Conservation (phyloP, 2,113 vertebrate genomes). For the Potamarius usumacintae region DNA sequence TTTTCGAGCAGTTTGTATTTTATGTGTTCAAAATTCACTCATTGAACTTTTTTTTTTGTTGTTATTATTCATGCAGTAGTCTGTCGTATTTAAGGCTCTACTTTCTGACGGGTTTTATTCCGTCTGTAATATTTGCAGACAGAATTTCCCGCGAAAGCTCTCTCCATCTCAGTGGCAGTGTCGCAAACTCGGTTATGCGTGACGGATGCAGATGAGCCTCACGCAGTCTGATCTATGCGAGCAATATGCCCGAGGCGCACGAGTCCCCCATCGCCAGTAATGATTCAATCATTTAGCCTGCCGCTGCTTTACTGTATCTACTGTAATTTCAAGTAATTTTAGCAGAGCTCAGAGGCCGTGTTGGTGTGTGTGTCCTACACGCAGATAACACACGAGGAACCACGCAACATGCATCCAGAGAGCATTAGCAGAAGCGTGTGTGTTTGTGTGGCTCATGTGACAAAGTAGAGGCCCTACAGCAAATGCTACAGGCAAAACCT, state of each 20-base stretch:
- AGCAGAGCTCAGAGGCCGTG: slow-evolving; percentile 18
- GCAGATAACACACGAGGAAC: slow-evolving; percentile 22
- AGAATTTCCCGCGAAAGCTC: slow-evolving; percentile 45
- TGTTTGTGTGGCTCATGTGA: slow-evolving; percentile 7
- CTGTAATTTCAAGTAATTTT: slow-evolving; percentile 57
- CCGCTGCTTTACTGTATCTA: slow-evolving; percentile 61
- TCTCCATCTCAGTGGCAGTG: slow-evolving; percentile 35
- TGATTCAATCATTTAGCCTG: slow-evolving; percentile 71
- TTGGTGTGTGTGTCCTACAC: slow-evolving; percentile 41
- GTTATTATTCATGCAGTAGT: slow-evolving; percentile 11
- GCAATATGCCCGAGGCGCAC: slow-evolving; percentile 78
- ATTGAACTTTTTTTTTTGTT: slow-evolving; percentile 8
- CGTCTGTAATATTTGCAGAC: slow-evolving; percentile 48
- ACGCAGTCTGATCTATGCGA: slow-evolving; percentile 77
- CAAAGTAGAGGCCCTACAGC: slow-evolving; percentile 65
- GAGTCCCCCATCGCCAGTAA: slow-evolving; percentile 73
- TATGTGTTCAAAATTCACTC: not conserved
- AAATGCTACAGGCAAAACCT: slow-evolving; percentile 35
- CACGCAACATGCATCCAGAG: slow-evolving; percentile 30
- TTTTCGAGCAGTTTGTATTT: slow-evolving; percentile 1
- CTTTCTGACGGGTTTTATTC: slow-evolving; percentile 34
- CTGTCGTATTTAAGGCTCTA: slow-evolving; percentile 2
- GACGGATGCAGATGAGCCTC: slow-evolving; percentile 58
- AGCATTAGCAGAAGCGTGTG: slow-evolving; percentile 29
- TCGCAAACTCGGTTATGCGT: slow-evolving; percentile 53